Conservation (phyloP, 2,797 vertebrate genomes). For the Apogon talboti region DNA sequence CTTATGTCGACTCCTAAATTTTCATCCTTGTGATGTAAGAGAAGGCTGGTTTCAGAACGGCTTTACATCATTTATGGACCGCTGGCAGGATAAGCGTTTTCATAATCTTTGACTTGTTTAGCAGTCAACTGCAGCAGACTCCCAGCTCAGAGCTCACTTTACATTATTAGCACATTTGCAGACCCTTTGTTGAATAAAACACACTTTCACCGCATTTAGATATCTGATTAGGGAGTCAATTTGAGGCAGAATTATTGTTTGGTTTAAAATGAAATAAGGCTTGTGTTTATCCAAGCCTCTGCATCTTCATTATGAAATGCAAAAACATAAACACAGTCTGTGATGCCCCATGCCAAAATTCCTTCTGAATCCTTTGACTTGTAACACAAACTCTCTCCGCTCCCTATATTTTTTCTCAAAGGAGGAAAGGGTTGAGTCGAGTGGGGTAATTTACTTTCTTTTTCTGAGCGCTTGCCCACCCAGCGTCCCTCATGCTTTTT, state of each 20-base stretch:
- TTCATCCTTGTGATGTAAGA: constrained; percentile 58
- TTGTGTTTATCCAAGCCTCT: constrained; percentile 18
- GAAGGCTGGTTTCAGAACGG: constrained; percentile 47
- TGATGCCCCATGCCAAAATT: constrained; percentile 53
- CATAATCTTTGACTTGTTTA: constrained; percentile 33
- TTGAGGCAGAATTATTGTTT: constrained; percentile 17
- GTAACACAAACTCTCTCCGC: constrained; percentile 20
- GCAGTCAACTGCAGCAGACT: constrained; percentile 15
- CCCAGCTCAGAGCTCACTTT: constrained; percentile 18
- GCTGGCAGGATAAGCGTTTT: constrained; percentile 45
- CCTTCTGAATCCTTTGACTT: constrained; percentile 20
- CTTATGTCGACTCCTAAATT: constrained; percentile 52
- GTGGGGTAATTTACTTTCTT: constrained; percentile 45
- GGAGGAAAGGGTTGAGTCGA: constrained; percentile 29
- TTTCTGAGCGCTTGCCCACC: constrained; percentile 66
- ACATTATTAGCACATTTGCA: constrained; percentile 34
- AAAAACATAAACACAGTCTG: constrained; percentile 28
- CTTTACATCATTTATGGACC: constrained; percentile 62
- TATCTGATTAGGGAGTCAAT: constrained; percentile 19
- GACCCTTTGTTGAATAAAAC: constrained; percentile 40
- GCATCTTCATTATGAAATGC: constrained; percentile 31
- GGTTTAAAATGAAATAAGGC: constrained; percentile 8
- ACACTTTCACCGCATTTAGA: constrained; percentile 28
- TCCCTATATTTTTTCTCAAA: constrained; percentile 9
- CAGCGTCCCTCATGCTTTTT: constrained; percentile 36